A percentile compares a stretch with the other conserved stretches of the same genome.
Evolutionary conservation across 2,113 vertebrate species (phyloP).

Genomic region (Pao palembangensis): DNA sequence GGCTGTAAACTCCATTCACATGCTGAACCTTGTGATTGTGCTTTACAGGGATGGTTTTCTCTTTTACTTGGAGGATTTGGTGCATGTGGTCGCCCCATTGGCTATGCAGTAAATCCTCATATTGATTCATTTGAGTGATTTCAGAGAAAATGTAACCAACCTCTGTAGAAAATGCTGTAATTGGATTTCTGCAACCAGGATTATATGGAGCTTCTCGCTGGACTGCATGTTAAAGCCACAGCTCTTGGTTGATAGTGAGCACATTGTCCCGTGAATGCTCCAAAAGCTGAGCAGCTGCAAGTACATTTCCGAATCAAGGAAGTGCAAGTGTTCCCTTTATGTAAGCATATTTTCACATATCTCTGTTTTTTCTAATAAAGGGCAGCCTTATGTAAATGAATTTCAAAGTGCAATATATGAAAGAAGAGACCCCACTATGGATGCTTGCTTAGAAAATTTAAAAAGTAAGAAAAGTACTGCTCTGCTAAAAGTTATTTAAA

Average conservation of each 20-base stretch:
- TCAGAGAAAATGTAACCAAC: constrained; percentile 60
- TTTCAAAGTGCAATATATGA: too few relatives aligned
- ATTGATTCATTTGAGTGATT: constrained; percentile 70
- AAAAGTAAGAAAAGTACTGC: too few relatives aligned
- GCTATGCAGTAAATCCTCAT: constrained; percentile 44
- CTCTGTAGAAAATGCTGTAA: constrained; percentile 66
- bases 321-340: constrained; percentile 4
- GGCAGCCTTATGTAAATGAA: too few relatives aligned
- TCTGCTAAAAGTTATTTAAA: too few relatives aligned
- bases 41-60: constrained; percentile 7
- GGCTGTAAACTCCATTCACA: background rate
- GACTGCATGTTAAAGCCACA: constrained; percentile 44
- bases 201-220: constrained; percentile 43
- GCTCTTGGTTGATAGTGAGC: constrained; percentile 20
- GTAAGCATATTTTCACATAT: background rate
- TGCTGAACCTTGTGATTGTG: background rate
- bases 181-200: constrained; percentile 66
- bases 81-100: constrained; percentile 26
- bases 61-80: constrained; percentile 39
- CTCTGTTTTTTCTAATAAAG: background rate
- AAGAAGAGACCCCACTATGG: too few relatives aligned
- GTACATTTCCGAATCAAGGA: constrained; percentile 13
- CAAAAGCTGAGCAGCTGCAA: constrained; percentile 1
- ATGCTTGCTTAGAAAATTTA: too few relatives aligned
- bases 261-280: constrained; percentile 28